These are phyloP conservation scores for Amblyraja radiata DNA, from an alignment of 2,797 vertebrate species.

Conservation along the genomic window DNA sequence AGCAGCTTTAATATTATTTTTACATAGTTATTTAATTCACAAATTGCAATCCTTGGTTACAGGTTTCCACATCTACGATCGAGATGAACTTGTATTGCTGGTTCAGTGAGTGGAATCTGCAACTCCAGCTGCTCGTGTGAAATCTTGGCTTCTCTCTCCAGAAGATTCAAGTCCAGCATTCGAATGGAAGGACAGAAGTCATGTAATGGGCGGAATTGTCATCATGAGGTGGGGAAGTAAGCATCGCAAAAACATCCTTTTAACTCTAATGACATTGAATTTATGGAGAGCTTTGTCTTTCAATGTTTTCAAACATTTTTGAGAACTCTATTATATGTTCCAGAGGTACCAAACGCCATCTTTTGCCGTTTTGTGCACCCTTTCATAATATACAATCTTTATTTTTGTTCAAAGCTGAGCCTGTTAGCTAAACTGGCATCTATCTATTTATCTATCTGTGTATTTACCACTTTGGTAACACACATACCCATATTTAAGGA, in stretches of 20 bases:
- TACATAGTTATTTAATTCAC: conserved; percentile 11
- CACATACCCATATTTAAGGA: no score
- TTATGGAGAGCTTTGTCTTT: neutral
- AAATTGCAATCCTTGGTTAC: neutral
- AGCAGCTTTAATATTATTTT: conserved; percentile 14
- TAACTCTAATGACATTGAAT: neutral
- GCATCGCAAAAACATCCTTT: neutral
- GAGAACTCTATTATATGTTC: neutral
- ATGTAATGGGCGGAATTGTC: neutral
- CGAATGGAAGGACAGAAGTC: neutral
- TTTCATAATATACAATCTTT: neutral
- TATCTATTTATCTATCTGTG: no score
- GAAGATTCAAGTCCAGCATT: conserved; percentile 15
- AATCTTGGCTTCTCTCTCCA: neutral
- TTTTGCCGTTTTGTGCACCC: neutral
- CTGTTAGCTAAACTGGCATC: neutral
- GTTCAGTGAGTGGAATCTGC: conserved; percentile 27
- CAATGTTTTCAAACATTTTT: conserved; percentile 12
- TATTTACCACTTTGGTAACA: no score
- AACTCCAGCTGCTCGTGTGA: conserved; percentile 7
- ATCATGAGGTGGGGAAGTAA: neutral
- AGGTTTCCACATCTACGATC: neutral
- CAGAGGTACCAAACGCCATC: neutral
- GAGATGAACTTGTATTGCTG: neutral
- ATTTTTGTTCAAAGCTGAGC: neutral